Percentiles rank a stretch among this genome's conserved stretches.
Conservation (phyloP, 1,140 invertebrate genomes). For the Pseudomyrmex sp. region DNA sequence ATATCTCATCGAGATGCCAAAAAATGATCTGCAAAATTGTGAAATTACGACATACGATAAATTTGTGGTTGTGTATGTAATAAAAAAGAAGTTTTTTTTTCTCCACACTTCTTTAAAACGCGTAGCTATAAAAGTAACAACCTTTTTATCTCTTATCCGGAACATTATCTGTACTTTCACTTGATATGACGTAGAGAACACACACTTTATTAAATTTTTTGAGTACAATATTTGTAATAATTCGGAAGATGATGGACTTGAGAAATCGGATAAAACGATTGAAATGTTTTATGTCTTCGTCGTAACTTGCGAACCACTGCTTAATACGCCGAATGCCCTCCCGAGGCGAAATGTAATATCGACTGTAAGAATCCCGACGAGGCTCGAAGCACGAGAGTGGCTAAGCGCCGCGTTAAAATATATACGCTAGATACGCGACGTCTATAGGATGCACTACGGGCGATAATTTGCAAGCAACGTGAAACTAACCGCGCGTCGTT, state of each 20-base stretch:
- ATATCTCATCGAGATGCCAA: constrained; percentile 44
- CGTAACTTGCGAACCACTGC: constrained; percentile 68
- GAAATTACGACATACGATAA: too few relatives aligned
- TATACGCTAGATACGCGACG: constrained; percentile 49
- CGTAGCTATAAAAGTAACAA: too few relatives aligned
- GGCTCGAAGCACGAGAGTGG: constrained; percentile 40
- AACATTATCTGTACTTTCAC: background rate
- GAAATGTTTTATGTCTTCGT: background rate
- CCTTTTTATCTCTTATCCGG: background rate
- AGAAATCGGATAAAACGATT: background rate
- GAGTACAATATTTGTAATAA: background rate
- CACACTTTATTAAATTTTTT: background rate
- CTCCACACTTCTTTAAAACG: background rate
- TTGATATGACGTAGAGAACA: background rate
- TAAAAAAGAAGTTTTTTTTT: background rate
- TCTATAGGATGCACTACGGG: constrained; percentile 51
- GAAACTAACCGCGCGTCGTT: constrained; percentile 47
- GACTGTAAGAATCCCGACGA: constrained; percentile 59
- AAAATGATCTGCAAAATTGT: too few relatives aligned
- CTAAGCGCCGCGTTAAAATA: constrained; percentile 46
- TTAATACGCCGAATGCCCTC: constrained; percentile 48
- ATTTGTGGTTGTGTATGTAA: too few relatives aligned
- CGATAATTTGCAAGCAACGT: constrained; percentile 67
- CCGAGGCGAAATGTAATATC: constrained; percentile 69
- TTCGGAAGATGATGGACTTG: too few relatives aligned